Base-by-base conservation (phyloP, 1,140 invertebrate species). In the Drosophila trapezifrons region DNA sequence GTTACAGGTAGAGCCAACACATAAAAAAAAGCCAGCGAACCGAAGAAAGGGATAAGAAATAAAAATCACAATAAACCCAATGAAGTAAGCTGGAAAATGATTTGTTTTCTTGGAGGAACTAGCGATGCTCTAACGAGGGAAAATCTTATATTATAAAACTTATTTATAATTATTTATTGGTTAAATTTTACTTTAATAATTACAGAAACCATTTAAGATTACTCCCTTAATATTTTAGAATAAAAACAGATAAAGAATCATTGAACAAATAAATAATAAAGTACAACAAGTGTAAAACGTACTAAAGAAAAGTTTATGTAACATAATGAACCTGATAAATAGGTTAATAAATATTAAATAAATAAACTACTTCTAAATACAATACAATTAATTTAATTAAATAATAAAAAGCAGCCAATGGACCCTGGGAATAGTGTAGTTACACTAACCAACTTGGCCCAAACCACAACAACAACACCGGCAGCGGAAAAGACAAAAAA, bases 1-100 rank as follows among this genome's bases (percentile, higher is more conserved):
- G 89, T 90, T 90, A 91, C 89, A 90, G 89, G 89, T 90, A 90
- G 78, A 89, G 76, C 59, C 55, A 54, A n/a, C 25, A 32, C 58
- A 65, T 59, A 46, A 71, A 77, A 62, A 64, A 40, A 15, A 29
- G 12, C 42, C 52, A 76, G 42, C 35, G 35, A 76, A 52, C 10
- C 63, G 54, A 75, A 35, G 60, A 52, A 69, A 69, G 65, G 60
- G 38, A 43, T 69, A 69, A 52, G 46, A 69, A 69, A 43, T 37
- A 69, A 63, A 66, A 66, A 67, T 63, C 60, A 69, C 62, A 74
- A 83, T 62, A 74, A 83, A 67, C 67, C 47, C 76, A 87, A 78
- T 66, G 29, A 80, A 86, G 84, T 65, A 71, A 80, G 47, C 22
- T 13, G 15, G 25, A 32, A 46, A 43, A 40, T 9, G 4, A 0